phyloP scores from a whole-genome alignment of 1,140 invertebrate species.

The Chionoecetes opilio region DNA sequence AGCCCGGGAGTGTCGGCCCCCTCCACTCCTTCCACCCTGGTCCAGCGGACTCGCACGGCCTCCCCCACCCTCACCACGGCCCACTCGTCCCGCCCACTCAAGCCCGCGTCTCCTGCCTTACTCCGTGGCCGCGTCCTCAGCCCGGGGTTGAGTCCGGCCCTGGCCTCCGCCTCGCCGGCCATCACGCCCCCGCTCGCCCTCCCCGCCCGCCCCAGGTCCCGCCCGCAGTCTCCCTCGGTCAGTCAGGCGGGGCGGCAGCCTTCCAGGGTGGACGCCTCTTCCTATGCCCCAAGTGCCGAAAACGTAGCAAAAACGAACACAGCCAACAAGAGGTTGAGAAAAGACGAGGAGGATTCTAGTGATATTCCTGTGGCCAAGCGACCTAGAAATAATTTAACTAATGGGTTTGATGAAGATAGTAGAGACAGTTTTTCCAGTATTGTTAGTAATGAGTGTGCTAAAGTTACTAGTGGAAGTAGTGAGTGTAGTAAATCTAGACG shows the following conservation, averaged over 20 bases:
- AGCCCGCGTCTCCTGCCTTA: conserved; percentile 76
- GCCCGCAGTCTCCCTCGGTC: conserved; percentile 70
- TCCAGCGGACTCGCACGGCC: conserved; percentile 71
- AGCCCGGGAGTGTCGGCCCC: conserved; percentile 82
- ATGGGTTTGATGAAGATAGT: conserved; percentile 82
- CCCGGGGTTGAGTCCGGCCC: conserved; percentile 52
- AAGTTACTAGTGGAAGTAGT: conserved; percentile 67
- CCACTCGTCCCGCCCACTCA: conserved; percentile 72
- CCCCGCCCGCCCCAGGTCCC: conserved; percentile 69
- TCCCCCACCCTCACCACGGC: conserved; percentile 76
- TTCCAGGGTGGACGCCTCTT: conserved; percentile 71
- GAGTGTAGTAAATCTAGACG: conserved; percentile 67
- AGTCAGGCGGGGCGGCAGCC: conserved; percentile 55
- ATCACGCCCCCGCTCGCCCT: conserved; percentile 71
- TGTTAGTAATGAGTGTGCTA: conserved; percentile 77
- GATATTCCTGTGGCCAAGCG: conserved; percentile 80
- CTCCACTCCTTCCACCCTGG: conserved; percentile 79
- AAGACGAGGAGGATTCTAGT: conserved; percentile 83
- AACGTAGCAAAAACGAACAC: conserved; percentile 86
- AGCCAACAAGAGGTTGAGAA: conserved; percentile 87
- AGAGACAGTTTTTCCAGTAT: conserved; percentile 81
- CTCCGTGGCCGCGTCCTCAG: conserved; percentile 68
- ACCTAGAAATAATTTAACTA: conserved; percentile 80
- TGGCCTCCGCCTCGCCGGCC: conserved; percentile 61
- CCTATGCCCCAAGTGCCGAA: conserved; percentile 80